Evolutionary conservation across 2,888 invertebrate genomes (phyloP), one percentile per base, ranked within the genome.

Genomic region (Nysson spinosus): DNA sequence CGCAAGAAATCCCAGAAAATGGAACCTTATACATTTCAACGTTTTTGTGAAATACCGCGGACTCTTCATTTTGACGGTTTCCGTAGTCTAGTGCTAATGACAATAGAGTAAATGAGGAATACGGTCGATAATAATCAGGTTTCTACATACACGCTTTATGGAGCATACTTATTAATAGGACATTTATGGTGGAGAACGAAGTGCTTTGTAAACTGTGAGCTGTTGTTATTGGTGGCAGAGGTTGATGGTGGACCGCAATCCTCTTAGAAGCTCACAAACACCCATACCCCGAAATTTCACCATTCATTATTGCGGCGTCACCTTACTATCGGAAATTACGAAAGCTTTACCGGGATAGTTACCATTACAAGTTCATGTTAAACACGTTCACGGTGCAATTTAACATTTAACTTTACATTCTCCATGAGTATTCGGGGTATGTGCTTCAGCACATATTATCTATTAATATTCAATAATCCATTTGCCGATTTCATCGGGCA

Each of bases 191-290:
- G 30, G 49, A 30, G 43, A 65, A 50, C 26, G 56, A 30, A 56
- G 47, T 47, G 54, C 49, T 52, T 52, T 56, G 54, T 54, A 51
- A 56, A 58, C 57, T 50, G 51, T 52, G 57, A 46, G 50, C 30
- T 69, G 69, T 46, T 75, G 69, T 77, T 76, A 77, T 76, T 57
- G 67, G 61, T 56, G 69, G 57, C 28, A 54, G 50, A 24, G 67
- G 71, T 72, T 68, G 66, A 79, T 68, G 76, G 75, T 67, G 49
- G 60, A 58, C 76, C 77, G 63, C 79, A 78, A 79, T 79, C 79
- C 79, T 78, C 79, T 79, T 79, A 79, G 70, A 56, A 68, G 44
- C 46, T 57, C 55, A 32, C 63, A 64, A 74, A 66, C 65, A 42
- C 57, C 42, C 64, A 71, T 57, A 64, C 70, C 72, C 34, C 69